Conservation (phyloP, 1,140 invertebrate genomes). For the Lepidurus arcticus region DNA sequence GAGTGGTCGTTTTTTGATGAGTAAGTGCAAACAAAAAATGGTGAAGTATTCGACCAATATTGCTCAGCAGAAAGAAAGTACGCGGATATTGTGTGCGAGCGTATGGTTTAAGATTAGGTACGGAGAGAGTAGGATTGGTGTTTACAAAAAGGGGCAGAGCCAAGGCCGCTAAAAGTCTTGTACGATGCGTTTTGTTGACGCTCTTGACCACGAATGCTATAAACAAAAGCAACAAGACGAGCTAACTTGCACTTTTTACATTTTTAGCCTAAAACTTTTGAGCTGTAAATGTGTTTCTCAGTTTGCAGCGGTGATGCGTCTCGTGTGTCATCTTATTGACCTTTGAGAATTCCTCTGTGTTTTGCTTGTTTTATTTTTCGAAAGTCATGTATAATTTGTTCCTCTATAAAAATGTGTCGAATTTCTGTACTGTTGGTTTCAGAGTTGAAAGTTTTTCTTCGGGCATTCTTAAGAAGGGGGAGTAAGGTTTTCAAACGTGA, state of each 20-base stretch:
- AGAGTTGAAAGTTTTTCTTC: no score
- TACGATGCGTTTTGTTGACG: not conserved
- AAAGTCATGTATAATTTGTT: slow-evolving; percentile 22
- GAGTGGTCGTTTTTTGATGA: not conserved
- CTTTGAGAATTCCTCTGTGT: slow-evolving; percentile 21
- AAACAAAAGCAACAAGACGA: slow-evolving; percentile 13
- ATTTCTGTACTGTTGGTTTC: not conserved
- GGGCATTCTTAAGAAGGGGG: no score
- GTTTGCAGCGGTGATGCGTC: slow-evolving; percentile 20
- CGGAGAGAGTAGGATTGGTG: not conserved
- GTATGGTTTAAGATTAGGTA: not conserved
- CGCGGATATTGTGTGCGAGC: not conserved
- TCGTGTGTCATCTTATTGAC: slow-evolving; percentile 21
- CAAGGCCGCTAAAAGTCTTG: not conserved
- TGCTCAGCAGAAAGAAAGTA: slow-evolving; percentile 7
- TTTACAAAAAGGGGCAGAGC: not conserved
- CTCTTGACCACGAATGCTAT: slow-evolving; percentile 21
- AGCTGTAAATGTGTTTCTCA: slow-evolving; percentile 19
- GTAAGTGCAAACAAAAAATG: not conserved
- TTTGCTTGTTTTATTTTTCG: slow-evolving; percentile 13
- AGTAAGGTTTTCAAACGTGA: no score
- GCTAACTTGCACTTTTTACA: slow-evolving; percentile 3
- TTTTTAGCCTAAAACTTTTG: slow-evolving; percentile 3
- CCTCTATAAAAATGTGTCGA: slow-evolving; percentile 22
- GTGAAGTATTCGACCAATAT: slow-evolving; percentile 16